Percentiles rank a stretch among this genome's conserved stretches.
These are phyloP conservation scores for Dyspetes luteomarginatus DNA, from an alignment of 2,888 invertebrate genomes.

Conservation along the genomic window DNA sequence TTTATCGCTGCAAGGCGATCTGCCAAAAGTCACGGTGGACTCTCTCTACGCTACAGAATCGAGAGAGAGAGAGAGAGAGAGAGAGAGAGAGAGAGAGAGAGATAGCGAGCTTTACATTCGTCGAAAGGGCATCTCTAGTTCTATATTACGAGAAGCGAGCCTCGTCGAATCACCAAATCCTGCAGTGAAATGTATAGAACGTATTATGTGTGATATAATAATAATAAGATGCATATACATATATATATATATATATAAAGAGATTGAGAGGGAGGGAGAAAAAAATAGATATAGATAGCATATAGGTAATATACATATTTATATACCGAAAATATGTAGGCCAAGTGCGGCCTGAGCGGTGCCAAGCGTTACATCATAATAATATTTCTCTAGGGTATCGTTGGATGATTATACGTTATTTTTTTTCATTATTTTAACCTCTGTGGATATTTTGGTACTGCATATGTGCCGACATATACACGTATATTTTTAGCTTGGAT, in stretches of 20 bases:
- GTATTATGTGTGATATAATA: constrained; percentile 23
- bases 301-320: too few relatives aligned
- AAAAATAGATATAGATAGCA: too few relatives aligned
- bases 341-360: constrained; percentile 63
- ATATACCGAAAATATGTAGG: constrained; percentile 56
- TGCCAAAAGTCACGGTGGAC: constrained; percentile 73
- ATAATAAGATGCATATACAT: not conserved
- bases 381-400: constrained; percentile 47
- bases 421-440: not conserved
- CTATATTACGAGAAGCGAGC: constrained; percentile 41
- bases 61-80: constrained; percentile 10
- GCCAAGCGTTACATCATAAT: constrained; percentile 58
- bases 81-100: constrained; percentile 31
- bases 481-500: not conserved
- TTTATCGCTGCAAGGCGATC: constrained; percentile 79
- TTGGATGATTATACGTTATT: constrained; percentile 45
- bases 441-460: not conserved
- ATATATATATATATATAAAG: constrained; percentile 21
- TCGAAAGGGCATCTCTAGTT: constrained; percentile 68
- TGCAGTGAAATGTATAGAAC: constrained; percentile 48
- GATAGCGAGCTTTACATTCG: constrained; percentile 60
- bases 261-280: not conserved
- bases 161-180: constrained; percentile 62
- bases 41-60: too few relatives aligned
- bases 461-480: not conserved